Conservation (phyloP, 2,888 invertebrate species). For the Adelphocoris suturalis region DNA sequence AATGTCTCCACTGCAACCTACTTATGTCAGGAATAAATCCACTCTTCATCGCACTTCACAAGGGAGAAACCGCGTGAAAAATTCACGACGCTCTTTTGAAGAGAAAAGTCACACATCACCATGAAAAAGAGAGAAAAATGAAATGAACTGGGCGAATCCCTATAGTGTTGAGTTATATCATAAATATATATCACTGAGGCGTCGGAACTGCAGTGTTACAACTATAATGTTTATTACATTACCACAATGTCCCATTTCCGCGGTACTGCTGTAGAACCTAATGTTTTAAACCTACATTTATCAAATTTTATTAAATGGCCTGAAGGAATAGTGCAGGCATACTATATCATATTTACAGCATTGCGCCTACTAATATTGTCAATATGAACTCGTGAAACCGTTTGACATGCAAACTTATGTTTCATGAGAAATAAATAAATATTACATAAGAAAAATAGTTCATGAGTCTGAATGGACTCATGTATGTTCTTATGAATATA, state of each 20-base stretch:
- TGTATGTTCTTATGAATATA: no score
- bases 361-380: background rate
- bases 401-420: no score
- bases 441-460: no score
- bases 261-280: background rate
- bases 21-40: slow-evolving; percentile 10
- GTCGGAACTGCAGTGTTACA: slow-evolving; percentile 14
- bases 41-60: background rate
- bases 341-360: background rate
- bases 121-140: background rate
- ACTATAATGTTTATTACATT: background rate
- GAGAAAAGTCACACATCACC: slow-evolving; percentile 16
- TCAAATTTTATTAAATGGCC: background rate
- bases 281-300: background rate
- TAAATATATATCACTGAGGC: background rate
- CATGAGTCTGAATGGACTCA: no score
- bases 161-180: slow-evolving; percentile 18
- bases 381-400: background rate
- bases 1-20: background rate
- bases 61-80: slow-evolving; percentile 11
- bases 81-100: slow-evolving; percentile 12
- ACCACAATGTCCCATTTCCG: background rate
- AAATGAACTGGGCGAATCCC: background rate
- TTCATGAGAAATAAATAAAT: no score
- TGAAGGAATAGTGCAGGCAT: background rate